phyloP scores from a whole-genome alignment of 2,888 invertebrate genomes.

The Alentia gelatinosa region DNA sequence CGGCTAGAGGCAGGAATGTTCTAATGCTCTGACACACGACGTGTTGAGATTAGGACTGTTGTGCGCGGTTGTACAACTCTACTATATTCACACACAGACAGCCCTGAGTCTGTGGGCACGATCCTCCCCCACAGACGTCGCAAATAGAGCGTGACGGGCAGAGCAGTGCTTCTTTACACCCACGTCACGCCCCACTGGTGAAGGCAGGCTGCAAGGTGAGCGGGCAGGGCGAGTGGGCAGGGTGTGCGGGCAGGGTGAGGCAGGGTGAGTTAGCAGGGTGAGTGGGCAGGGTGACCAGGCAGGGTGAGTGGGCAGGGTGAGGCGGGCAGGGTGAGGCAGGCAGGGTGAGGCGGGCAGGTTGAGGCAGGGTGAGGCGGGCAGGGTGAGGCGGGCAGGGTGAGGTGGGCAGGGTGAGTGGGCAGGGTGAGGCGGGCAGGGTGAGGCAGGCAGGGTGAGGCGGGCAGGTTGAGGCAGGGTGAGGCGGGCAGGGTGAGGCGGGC shows the following conservation, averaged over 20 bases:
- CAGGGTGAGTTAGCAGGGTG: neutral
- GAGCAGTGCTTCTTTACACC: no score
- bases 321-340: no score
- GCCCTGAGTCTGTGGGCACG: no score
- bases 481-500: neutral
- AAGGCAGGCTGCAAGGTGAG: neutral
- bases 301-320: neutral
- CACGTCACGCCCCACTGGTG: no score
- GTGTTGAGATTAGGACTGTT: no score
- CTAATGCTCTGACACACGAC: no score
- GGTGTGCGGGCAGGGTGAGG: neutral
- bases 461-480: neutral
- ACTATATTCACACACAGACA: no score
- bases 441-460: no score
- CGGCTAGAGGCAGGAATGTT: no score
- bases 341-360: neutral
- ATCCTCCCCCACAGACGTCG: no score
- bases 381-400: neutral
- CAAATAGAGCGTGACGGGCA: no score
- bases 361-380: neutral
- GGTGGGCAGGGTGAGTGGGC: neutral
- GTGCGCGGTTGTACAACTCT: no score
- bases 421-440: neutral
- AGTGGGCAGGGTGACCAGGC: neutral
- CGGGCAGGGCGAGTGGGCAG: neutral